Conservation (phyloP, 2,797 vertebrate genomes). For the Takifugu ocellatus region DNA sequence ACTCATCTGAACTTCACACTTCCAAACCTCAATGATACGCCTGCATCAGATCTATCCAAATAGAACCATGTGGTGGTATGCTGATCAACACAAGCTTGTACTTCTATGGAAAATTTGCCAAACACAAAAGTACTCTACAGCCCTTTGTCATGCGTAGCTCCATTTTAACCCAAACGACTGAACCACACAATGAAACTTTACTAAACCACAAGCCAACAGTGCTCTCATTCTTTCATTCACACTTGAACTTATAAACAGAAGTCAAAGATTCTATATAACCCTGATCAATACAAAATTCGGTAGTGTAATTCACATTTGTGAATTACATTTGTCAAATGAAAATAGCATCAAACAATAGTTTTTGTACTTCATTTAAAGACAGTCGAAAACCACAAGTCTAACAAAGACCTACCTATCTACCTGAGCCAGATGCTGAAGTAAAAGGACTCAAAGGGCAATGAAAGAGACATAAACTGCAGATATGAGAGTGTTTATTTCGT, state of each 20-base stretch:
- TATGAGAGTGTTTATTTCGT: conserved; percentile 65
- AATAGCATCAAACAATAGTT: too few relatives aligned
- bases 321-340: too few relatives aligned
- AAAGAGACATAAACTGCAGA: too few relatives aligned
- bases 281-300: too few relatives aligned
- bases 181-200: conserved; percentile 42
- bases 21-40: conserved; percentile 61
- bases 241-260: conserved; percentile 1
- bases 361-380: too few relatives aligned
- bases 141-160: conserved; percentile 25
- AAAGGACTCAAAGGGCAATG: too few relatives aligned
- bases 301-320: too few relatives aligned
- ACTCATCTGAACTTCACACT: conserved; percentile 60
- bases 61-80: conserved; percentile 13
- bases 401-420: too few relatives aligned
- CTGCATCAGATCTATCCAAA: conserved; percentile 15
- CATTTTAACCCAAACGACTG: conserved; percentile 46
- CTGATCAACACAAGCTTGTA: conserved; percentile 13
- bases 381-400: too few relatives aligned
- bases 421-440: too few relatives aligned
- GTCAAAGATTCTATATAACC: background rate
- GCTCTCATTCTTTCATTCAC: conserved; percentile 1
- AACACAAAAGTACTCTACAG: conserved; percentile 13
- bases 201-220: conserved; percentile 48
- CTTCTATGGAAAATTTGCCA: conserved; percentile 7